Evolutionary conservation across 2,888 invertebrate genomes (phyloP), one percentile per base, ranked within the genome.

Genomic region (Cheilosia variabilis): DNA sequence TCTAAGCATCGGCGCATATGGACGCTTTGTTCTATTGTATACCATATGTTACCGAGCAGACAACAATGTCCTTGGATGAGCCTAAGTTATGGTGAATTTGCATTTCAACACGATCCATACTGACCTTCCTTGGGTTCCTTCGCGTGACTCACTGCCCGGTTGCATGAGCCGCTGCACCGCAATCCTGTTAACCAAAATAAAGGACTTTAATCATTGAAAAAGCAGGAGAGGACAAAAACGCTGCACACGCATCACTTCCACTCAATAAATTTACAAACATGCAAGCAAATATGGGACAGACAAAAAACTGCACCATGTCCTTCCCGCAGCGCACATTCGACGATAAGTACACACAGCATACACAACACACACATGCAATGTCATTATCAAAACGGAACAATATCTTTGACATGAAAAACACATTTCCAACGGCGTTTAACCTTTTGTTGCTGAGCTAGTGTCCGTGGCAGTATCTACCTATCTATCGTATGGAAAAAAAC

Each of bases 381-480:
- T n/a, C 45, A 34, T 19, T 41, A 62, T 66, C 65, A 52, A 45
- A 50, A 50, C 15, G 13, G 15, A 65, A 80, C 43, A 72, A 55
- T 52, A 47, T 71, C 68, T 53, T 77, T 53, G 78, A 82, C 71
- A 78, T 72, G 52, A 62, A 77, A 77, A 78, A 66, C 58, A 58
- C 71, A 78, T 81, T 81, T 76, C 52, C 66, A 27, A 71, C 66
- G 55, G 41, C 68, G 27, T 82, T 82, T 71, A 77, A 82, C 82
- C 82, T 71, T 62, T 82, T 77, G 65, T 82, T 52, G 22, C 57
- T 27, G 4, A 17, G 24, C 22, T 50, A 57, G 43, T 41, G 34
- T 53, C 27, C 17, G 5, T 4, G 13, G 17, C n/a, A 31, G 31
- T n/a, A 66, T 45, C 15, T 50, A 37, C 37, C n/a, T 52, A 19